Conservation (phyloP, 2,113 vertebrate species). For the Equus quagga region DNA sequence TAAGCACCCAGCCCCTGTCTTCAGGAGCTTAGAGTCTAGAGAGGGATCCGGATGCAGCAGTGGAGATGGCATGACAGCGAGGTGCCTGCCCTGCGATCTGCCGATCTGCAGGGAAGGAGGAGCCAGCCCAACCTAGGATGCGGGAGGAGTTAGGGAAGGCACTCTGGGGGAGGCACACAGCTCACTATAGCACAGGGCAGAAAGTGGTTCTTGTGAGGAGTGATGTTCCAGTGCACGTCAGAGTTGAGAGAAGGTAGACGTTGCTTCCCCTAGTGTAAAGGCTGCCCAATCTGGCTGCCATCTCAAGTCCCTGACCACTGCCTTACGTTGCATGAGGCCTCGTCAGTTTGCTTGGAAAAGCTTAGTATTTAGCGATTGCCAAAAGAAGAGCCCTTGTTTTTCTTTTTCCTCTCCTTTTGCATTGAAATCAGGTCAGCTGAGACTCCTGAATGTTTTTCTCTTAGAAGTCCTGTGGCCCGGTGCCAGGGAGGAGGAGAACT, state of each 20-base stretch:
- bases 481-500: background rate
- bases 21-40: background rate
- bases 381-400: background rate
- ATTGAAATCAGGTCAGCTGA: background rate
- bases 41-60: background rate
- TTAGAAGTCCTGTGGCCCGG: background rate
- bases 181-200: background rate
- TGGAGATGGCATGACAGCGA: background rate
- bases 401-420: background rate
- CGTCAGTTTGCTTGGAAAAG: background rate
- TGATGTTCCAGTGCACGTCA: background rate
- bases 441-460: background rate
- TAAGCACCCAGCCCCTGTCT: background rate
- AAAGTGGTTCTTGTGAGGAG: background rate
- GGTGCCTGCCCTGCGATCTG: background rate
- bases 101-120: background rate
- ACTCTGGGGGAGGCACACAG: background rate
- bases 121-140: background rate
- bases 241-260: background rate
- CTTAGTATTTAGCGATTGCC: background rate
- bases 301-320: background rate
- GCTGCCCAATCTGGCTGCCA: background rate
- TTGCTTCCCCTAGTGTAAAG: background rate
- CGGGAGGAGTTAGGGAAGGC: background rate
- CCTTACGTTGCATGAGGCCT: background rate